Conservation (phyloP, 2,888 invertebrate genomes). For the Linnaemya tessellans region DNA sequence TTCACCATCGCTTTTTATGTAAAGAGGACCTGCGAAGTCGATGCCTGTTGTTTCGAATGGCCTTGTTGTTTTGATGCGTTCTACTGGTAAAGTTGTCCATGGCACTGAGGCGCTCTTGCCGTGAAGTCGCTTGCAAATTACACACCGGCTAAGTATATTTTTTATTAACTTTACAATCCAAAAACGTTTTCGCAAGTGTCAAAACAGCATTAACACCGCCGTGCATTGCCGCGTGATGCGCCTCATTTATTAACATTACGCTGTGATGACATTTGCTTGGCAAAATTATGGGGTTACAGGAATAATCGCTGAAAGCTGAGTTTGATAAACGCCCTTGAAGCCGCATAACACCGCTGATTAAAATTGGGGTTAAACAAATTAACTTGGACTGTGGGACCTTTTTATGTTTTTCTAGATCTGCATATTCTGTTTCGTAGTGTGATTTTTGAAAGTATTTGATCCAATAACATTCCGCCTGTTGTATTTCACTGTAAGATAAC, state of each 20-base stretch:
- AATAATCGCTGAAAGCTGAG: slow-evolving; percentile 36
- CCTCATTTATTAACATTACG: slow-evolving; percentile 53
- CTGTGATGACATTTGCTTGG: slow-evolving; percentile 64
- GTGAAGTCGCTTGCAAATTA: no score
- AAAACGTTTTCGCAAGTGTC: slow-evolving; percentile 50
- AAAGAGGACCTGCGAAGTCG: slow-evolving; percentile 68
- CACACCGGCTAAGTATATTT: slow-evolving; percentile 1
- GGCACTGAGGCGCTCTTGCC: slow-evolving; percentile 45
- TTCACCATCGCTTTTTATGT: slow-evolving; percentile 27
- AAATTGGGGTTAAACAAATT: slow-evolving; percentile 56
- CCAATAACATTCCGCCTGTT: slow-evolving; percentile 62
- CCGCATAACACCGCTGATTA: slow-evolving; percentile 40
- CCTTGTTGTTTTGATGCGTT: slow-evolving; percentile 51
- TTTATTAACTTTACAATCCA: slow-evolving; percentile 69
- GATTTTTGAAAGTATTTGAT: slow-evolving; percentile 42
- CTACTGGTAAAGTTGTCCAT: slow-evolving; percentile 56
- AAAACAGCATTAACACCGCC: slow-evolving; percentile 62
- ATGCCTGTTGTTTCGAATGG: slow-evolving; percentile 68
- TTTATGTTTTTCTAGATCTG: slow-evolving; percentile 34
- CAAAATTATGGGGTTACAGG: slow-evolving; percentile 59
- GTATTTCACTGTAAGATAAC: slow-evolving; percentile 53
- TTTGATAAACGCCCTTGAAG: slow-evolving; percentile 40
- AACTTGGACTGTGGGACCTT: slow-evolving; percentile 56
- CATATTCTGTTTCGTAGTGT: slow-evolving; percentile 58
- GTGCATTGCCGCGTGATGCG: slow-evolving; percentile 60